Percentiles rank a stretch among this genome's conserved stretches.
Evolutionary conservation across 2,888 invertebrate species (phyloP).

Genomic region (Sarcophaga rosellei): DNA sequence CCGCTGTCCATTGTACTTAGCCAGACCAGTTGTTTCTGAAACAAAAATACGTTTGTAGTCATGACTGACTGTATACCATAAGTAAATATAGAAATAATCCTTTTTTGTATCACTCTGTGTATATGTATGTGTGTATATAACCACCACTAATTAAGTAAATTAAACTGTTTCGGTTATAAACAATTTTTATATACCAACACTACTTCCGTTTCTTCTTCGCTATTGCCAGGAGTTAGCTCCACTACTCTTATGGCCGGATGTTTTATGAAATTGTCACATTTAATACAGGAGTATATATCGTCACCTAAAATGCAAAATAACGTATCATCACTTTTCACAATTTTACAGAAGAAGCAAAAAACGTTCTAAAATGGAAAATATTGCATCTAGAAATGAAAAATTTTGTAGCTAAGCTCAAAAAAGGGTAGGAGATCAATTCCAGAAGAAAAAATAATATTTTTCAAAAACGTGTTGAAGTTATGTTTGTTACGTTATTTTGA

Average conservation of each 20-base stretch:
- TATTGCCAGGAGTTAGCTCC: not conserved
- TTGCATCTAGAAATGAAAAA: too few species aligned
- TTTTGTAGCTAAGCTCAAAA: too few species aligned
- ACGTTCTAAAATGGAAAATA: too few species aligned
- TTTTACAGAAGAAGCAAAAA: too few species aligned
- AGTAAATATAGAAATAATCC: not conserved
- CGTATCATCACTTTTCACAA: too few species aligned
- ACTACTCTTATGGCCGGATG: not conserved
- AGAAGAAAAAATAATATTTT: too few species aligned
- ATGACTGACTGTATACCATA: not conserved
- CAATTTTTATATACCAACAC: too few species aligned
- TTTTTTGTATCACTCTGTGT: not conserved
- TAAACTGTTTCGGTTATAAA: not conserved
- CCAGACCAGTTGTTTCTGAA: not conserved
- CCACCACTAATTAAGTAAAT: conserved; percentile 33
- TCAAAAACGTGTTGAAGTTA: too few species aligned
- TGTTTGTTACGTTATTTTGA: too few species aligned
- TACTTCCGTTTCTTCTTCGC: too few species aligned
- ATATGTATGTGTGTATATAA: not conserved
- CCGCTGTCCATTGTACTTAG: not conserved
- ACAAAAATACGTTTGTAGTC: not conserved
- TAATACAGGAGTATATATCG: not conserved
- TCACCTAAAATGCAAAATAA: too few species aligned
- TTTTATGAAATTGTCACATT: not conserved
- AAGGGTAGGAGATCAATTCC: too few species aligned